A percentile compares a stretch with the other conserved stretches of the same genome.
Evolutionary conservation across 2,113 vertebrate species (phyloP).

Genomic region (Petrocephalus microphthalmus): DNA sequence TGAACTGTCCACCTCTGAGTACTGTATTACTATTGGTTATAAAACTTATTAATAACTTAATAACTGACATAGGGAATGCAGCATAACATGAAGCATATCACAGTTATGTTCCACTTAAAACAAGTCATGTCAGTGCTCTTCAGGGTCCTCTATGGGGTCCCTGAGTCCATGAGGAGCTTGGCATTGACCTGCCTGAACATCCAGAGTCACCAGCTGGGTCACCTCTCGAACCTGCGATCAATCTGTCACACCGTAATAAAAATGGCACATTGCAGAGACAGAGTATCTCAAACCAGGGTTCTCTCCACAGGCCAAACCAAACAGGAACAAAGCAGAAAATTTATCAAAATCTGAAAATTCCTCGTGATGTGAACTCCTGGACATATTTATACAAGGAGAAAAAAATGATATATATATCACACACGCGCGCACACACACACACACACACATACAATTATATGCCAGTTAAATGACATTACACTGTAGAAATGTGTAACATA

Average conservation of each 20-base stretch:
- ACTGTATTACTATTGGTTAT: neutral
- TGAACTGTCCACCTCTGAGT: neutral
- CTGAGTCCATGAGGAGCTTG: neutral
- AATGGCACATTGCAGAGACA: neutral
- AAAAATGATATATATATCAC: neutral
- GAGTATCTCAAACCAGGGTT: neutral
- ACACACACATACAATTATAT: neutral
- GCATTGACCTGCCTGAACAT: neutral
- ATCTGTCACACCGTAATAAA: neutral
- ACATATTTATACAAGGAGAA: neutral
- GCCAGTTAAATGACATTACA: neutral
- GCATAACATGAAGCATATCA: neutral
- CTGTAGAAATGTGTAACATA: neutral
- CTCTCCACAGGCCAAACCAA: neutral
- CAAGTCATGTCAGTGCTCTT: neutral
- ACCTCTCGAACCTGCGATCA: neutral
- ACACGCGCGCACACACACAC: neutral
- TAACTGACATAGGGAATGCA: neutral
- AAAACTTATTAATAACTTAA: neutral
- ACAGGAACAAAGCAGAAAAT: neutral
- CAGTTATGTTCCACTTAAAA: neutral
- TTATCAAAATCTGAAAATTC: neutral
- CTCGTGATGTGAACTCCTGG: neutral
- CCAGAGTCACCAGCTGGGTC: neutral
- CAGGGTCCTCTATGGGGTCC: neutral